phyloP scores from a whole-genome alignment of 2,797 vertebrate genomes.

The Cottoperca gobio region DNA sequence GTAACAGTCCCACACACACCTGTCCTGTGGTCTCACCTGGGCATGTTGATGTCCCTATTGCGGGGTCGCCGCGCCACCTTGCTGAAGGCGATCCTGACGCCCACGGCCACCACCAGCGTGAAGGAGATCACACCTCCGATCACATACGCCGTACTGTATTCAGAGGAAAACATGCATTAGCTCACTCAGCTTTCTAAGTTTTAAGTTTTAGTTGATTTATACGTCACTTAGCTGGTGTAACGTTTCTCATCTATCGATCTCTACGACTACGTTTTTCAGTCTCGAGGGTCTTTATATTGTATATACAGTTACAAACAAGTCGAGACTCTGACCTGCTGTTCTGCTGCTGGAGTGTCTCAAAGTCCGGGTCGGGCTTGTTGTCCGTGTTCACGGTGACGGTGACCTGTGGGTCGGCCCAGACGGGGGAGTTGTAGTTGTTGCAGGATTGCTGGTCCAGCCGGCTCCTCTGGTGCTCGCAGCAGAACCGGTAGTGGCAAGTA shows the following conservation, averaged over 20 bases:
- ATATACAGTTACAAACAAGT: no score
- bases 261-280: neutral
- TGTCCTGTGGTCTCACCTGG: slow-evolving; percentile 82
- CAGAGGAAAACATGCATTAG: fast-evolving
- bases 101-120: slow-evolving; percentile 90
- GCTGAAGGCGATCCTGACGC: slow-evolving; percentile 91
- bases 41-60: slow-evolving; percentile 91
- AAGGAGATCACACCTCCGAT: slow-evolving; percentile 94
- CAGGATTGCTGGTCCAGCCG: slow-evolving; percentile 91
- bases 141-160: slow-evolving; percentile 89
- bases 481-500: slow-evolving; percentile 94
- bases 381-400: slow-evolving; percentile 75
- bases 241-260: neutral
- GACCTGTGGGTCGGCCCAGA: slow-evolving; percentile 86
- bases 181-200: neutral
- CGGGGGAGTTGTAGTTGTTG: slow-evolving; percentile 88
- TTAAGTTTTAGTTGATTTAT: neutral
- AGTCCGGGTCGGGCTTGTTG: slow-evolving; percentile 80
- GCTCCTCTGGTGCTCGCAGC: slow-evolving; percentile 91
- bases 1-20: no score
- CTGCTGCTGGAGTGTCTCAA: slow-evolving; percentile 85
- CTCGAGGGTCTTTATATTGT: neutral
- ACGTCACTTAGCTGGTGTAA: neutral
- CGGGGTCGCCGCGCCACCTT: slow-evolving; percentile 91
- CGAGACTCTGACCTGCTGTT: slow-evolving; percentile 78